phyloP scores from a whole-genome alignment of 1,140 invertebrate genomes.

The Orius insidiosus region DNA sequence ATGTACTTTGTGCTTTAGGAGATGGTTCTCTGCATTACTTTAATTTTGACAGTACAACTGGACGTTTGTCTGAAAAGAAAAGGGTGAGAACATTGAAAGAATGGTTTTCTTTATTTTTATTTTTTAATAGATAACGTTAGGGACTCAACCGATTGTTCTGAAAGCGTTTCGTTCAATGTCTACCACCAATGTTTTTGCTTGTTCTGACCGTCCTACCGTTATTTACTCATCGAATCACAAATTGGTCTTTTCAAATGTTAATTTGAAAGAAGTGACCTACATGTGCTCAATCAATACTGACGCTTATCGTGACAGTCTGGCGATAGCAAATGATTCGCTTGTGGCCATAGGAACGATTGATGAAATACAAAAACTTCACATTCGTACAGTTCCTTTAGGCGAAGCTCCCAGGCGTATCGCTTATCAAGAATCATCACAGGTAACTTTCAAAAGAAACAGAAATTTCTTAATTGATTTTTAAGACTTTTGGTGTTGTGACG shows the following conservation, averaged over 20 bases:
- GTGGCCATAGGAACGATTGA: constrained; percentile 96
- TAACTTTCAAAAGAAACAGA: constrained; percentile 21
- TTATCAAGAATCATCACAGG: constrained; percentile 83
- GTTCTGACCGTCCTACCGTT: constrained; percentile 93
- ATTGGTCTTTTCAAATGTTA: constrained; percentile 97
- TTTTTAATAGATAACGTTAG: constrained; percentile 54
- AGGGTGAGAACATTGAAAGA: constrained; percentile 35
- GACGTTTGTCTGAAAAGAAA: constrained; percentile 62
- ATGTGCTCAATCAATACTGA: constrained; percentile 95
- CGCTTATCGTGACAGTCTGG: constrained; percentile 85
- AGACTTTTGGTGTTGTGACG: constrained; percentile 89
- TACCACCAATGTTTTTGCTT: constrained; percentile 95
- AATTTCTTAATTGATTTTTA: too few relatives aligned
- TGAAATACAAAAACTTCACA: constrained; percentile 96
- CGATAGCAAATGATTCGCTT: constrained; percentile 80
- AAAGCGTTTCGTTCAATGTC: constrained; percentile 79
- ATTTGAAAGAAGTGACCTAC: constrained; percentile 92
- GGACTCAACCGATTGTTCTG: constrained; percentile 90
- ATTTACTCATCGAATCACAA: constrained; percentile 99
- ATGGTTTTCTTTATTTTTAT: too few relatives aligned
- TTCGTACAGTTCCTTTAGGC: constrained; percentile 80
- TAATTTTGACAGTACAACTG: constrained; percentile 52
- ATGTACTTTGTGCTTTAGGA: constrained; percentile 81
- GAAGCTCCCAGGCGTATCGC: constrained; percentile 87
- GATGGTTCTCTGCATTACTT: constrained; percentile 98